A percentile compares a stretch with the other conserved stretches of the same genome.
phyloP scores from a whole-genome alignment of 1,140 invertebrate species.

The Alviniconcha marisindica region DNA sequence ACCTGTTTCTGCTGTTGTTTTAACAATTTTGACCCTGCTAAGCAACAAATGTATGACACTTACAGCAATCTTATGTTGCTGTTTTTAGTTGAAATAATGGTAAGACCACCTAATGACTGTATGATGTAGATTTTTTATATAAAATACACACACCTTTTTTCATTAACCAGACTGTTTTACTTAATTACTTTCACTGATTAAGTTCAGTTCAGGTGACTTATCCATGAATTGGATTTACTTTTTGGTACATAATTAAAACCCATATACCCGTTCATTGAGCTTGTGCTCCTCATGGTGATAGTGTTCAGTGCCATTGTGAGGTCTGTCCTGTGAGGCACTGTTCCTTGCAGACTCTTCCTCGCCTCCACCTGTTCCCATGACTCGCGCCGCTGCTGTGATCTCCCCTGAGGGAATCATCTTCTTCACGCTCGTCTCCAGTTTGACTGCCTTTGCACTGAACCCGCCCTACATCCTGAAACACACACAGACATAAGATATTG shows the following conservation, averaged over 20 bases:
- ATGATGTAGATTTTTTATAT: not conserved
- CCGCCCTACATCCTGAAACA: not conserved
- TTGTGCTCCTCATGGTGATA: conserved; percentile 61
- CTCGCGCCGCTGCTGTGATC: not conserved
- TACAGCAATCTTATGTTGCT: too few species aligned
- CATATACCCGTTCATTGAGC: conserved; percentile 59
- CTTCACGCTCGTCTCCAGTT: not conserved
- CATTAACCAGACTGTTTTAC: not conserved
- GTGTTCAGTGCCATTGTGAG: conserved; percentile 49
- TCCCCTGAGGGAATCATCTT: conserved; percentile 8
- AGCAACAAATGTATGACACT: too few species aligned
- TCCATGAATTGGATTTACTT: not conserved
- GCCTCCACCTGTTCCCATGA: not conserved
- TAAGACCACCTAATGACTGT: not conserved
- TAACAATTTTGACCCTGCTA: too few species aligned
- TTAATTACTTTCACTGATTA: too few species aligned
- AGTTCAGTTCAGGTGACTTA: too few species aligned
- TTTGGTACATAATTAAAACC: conserved; percentile 11
- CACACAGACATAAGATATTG: too few species aligned
- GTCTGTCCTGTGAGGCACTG: too few species aligned
- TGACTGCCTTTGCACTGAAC: not conserved
- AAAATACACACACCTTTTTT: not conserved
- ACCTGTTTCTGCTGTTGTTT: too few species aligned
- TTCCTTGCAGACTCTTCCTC: not conserved
- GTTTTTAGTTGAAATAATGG: not conserved